These are phyloP conservation scores for Siderastrea radians DNA, from an alignment of 92 coral and sea anemone species.

Conservation along the genomic window DNA sequence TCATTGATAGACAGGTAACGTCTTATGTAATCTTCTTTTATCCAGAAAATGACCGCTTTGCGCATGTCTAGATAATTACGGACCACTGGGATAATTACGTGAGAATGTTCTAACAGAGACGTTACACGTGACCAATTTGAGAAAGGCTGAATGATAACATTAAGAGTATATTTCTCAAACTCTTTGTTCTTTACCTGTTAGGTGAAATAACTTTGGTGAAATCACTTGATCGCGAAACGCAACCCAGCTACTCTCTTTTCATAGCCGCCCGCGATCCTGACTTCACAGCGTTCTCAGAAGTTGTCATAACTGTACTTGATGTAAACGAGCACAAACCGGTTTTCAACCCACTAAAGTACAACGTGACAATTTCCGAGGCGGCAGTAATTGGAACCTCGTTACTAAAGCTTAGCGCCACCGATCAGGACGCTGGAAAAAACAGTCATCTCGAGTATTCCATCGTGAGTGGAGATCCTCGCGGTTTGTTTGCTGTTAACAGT, in stretches of 20 bases:
- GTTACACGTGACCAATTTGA: too few species aligned
- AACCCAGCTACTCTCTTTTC: conserved; percentile 44
- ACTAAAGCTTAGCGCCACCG: conserved; percentile 47
- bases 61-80: too few species aligned
- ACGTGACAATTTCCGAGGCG: conserved; percentile 62
- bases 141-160: too few species aligned
- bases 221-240: conserved; percentile 63
- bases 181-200: not conserved
- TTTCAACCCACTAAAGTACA: conserved; percentile 39
- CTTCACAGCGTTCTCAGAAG: conserved; percentile 52
- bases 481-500: conserved; percentile 41
- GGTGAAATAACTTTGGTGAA: conserved; percentile 59
- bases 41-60: too few species aligned
- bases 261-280: conserved; percentile 57
- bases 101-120: too few species aligned
- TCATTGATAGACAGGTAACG: too few species aligned
- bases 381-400: conserved; percentile 44
- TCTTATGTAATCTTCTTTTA: too few species aligned
- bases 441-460: conserved; percentile 52
- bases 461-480: conserved; percentile 37
- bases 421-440: conserved; percentile 62
- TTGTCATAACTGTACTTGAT: conserved; percentile 56
- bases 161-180: too few species aligned
- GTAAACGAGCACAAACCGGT: conserved; percentile 73
- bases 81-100: too few species aligned